Base-by-base conservation (phyloP, 2,113 vertebrate genomes). In the Anguilla japonica region DNA sequence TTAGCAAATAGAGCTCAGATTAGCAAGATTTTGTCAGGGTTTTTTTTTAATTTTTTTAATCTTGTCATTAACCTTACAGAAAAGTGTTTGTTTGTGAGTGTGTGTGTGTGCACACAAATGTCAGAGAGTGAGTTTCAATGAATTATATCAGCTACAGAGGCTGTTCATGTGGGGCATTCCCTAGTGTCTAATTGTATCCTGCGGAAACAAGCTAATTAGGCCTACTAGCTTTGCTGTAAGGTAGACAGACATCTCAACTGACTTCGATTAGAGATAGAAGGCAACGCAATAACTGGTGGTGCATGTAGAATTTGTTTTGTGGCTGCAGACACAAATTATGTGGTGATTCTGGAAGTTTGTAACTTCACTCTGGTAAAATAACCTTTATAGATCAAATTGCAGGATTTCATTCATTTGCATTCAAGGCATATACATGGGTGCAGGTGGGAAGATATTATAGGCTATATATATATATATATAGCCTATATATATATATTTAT, bases 21-120 rank as follows among this genome's bases (percentile, higher is more conserved):
- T 84, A 89, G 89, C 88, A 85, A 78, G 87, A 82, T 91, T 86
- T 60, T 34, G 34, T 34, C 34, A 34, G 34, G 34, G 34, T 34
- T 34, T 34, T 34, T 34, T 34, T n/a, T n/a, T n/a, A n/a, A 34
- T 34, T 34, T 53, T 53, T 6, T 53, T 53, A 6, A 53, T 53
- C 50, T 14, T 53, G 50, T 11, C 50, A 53, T 53, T 46, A 34
- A 46, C 9, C 50, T 53, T 53, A 53, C 50, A 53, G 50, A 53
- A 53, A 53, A 53, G 50, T 53, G 79, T 84, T 50, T 56, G 39
- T 85, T 46, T 83, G 87, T 87, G 63, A 22, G 63, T 71, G 63
- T n/a, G 26, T 71, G 26, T 71, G 71, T 13, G 5, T 75, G 71
- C n/a, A 34, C n/a, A 13, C 26, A 29, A n/a, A 34, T 29, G 71